These are phyloP conservation scores for Eidolon dupreanum DNA, from an alignment of 2,797 vertebrate genomes.

Conservation along the genomic window DNA sequence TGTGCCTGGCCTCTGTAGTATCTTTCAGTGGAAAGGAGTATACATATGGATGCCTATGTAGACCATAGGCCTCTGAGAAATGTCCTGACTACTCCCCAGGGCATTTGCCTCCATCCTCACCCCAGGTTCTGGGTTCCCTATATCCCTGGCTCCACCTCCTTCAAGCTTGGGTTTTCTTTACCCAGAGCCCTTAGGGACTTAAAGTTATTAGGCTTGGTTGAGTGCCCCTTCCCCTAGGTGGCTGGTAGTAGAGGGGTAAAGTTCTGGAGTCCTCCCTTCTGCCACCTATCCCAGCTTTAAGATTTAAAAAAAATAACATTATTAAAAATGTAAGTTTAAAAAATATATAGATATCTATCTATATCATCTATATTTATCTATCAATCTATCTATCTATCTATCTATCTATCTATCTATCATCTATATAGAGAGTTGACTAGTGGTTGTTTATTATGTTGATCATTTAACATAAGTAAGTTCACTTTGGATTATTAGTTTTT, in stretches of 20 bases:
- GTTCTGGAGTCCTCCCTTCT: slow-evolving; percentile 34
- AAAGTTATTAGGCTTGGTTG: slow-evolving; percentile 61
- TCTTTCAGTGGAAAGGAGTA: slow-evolving; percentile 60
- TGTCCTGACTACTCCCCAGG: slow-evolving; percentile 56
- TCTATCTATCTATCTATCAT: too few species aligned
- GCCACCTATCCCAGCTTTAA: slow-evolving; percentile 63
- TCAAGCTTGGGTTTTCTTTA: slow-evolving; percentile 59
- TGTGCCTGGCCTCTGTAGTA: slow-evolving; percentile 73
- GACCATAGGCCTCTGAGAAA: slow-evolving; percentile 68
- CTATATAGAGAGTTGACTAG: too few species aligned
- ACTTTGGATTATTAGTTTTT: neutral
- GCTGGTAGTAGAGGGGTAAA: slow-evolving; percentile 61
- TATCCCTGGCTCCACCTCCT: slow-evolving; percentile 42
- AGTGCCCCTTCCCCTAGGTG: slow-evolving; percentile 36
- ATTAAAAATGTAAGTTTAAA: slow-evolving; percentile 81
- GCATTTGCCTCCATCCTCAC: slow-evolving; percentile 58
- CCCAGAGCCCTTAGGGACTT: slow-evolving; percentile 60
- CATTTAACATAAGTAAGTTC: neutral
- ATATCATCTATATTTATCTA: too few species aligned
- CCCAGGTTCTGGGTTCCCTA: slow-evolving; percentile 63
- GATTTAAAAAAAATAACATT: slow-evolving; percentile 73
- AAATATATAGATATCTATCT: neutral
- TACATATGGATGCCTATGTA: slow-evolving; percentile 49
- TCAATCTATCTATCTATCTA: too few species aligned
- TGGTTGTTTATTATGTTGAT: neutral